These are phyloP conservation scores for Mesaphorura yosii DNA, from an alignment of 1,140 invertebrate species.

Conservation along the genomic window DNA sequence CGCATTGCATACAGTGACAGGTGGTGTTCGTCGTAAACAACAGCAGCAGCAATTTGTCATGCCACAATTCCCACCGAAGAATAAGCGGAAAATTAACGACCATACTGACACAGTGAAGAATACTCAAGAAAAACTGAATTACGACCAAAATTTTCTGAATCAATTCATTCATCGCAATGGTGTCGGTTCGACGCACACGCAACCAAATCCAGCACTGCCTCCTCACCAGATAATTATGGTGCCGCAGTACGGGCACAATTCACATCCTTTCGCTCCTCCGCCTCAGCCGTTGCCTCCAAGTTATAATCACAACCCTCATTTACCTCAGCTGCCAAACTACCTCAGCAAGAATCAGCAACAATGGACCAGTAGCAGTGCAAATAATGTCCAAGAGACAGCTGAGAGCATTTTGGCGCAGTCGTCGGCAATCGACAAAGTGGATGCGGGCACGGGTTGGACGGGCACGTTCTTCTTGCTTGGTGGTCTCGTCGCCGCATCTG, in stretches of 20 bases:
- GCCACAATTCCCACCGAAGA: slow-evolving; percentile 4
- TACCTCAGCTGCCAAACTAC: neutral
- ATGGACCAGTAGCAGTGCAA: too few relatives aligned
- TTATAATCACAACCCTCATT: neutral
- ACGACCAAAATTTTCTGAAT: neutral
- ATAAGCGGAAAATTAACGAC: neutral
- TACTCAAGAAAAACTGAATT: neutral
- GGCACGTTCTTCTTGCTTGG: slow-evolving; percentile 25
- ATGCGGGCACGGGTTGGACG: slow-evolving; percentile 12
- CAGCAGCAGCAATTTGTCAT: slow-evolving; percentile 1
- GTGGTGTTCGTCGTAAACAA: neutral
- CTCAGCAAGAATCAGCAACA: neutral
- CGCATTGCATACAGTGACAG: too few relatives aligned
- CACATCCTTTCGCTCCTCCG: neutral
- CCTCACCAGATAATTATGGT: too few relatives aligned
- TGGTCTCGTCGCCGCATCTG: slow-evolving; percentile 24
- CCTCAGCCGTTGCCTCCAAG: too few relatives aligned
- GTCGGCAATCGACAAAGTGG: slow-evolving; percentile 1
- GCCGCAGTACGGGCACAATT: too few relatives aligned
- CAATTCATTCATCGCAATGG: neutral
- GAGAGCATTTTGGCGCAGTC: too few relatives aligned
- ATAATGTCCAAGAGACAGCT: too few relatives aligned
- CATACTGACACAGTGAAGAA: neutral
- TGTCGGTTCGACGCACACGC: too few relatives aligned
- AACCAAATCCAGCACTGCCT: too few relatives aligned